phyloP scores from a whole-genome alignment of 1,140 invertebrate genomes.

The Alviniconcha marisindica region DNA sequence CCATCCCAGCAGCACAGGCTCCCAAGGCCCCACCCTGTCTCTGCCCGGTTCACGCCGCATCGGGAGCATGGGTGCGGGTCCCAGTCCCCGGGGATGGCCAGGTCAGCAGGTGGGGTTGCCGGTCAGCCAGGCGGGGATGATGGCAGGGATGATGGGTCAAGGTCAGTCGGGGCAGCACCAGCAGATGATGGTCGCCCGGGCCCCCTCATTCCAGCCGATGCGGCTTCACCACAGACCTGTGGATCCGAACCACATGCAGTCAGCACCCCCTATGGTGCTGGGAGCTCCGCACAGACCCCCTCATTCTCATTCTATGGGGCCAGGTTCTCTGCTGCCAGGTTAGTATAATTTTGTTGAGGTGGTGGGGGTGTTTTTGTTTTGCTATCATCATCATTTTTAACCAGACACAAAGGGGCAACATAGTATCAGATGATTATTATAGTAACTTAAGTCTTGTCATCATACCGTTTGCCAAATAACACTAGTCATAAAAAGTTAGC shows the following conservation, averaged over 20 bases:
- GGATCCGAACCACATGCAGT: constrained; percentile 12
- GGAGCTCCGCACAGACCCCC: constrained; percentile 15
- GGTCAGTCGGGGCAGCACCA: constrained; percentile 19
- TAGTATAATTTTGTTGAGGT: no score
- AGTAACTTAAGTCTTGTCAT: no score
- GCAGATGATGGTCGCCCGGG: background rate
- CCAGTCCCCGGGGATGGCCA: background rate
- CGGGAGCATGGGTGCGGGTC: background rate
- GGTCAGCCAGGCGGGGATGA: background rate
- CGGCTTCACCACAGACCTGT: constrained; percentile 51
- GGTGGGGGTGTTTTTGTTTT: background rate
- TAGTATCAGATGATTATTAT: no score
- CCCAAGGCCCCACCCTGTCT: constrained; percentile 27
- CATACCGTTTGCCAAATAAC: no score
- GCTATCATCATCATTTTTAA: no score
- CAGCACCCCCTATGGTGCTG: constrained; percentile 21
- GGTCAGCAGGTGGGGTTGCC: constrained; percentile 9
- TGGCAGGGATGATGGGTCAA: constrained; percentile 25
- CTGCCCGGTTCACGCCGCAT: constrained; percentile 26
- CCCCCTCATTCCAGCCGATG: constrained; percentile 49
- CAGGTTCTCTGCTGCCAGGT: constrained; percentile 25
- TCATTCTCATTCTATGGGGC: background rate
- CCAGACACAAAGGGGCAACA: no score
- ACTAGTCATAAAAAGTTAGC: no score
- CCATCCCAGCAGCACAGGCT: background rate